These are phyloP conservation scores for Anhinga rufa DNA, from an alignment of 2,113 vertebrate species.

Conservation along the genomic window DNA sequence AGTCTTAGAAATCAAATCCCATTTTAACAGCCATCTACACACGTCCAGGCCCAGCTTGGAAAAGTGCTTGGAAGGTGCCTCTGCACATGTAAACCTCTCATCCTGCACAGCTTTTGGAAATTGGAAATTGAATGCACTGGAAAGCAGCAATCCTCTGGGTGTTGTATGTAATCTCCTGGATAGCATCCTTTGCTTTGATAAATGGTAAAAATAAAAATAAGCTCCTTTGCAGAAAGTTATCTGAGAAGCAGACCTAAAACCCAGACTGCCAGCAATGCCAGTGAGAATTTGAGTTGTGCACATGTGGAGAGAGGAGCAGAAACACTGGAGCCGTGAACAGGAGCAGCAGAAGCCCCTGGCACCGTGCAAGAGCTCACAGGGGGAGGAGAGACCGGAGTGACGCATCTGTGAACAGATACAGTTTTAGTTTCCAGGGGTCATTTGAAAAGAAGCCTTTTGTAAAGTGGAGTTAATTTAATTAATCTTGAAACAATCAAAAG, in stretches of 20 bases:
- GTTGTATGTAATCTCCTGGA: background rate
- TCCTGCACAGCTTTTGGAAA: background rate
- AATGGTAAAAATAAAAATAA: background rate
- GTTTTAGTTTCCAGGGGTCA: background rate
- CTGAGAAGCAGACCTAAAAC: background rate
- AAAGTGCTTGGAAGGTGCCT: background rate
- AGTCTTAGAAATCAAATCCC: background rate
- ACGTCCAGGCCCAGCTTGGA: background rate
- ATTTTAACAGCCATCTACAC: background rate
- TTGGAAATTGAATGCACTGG: background rate
- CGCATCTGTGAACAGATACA: background rate
- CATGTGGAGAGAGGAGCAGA: background rate
- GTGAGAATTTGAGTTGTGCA: background rate
- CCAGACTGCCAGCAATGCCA: rapidly evolving
- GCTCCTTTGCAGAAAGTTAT: background rate
- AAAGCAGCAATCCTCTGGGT: background rate
- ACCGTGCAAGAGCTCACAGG: background rate
- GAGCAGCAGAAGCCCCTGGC: background rate
- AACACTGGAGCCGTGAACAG: background rate
- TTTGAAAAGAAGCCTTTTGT: background rate
- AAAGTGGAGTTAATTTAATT: background rate
- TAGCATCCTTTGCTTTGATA: background rate
- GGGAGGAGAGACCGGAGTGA: background rate
- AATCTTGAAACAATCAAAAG: background rate
- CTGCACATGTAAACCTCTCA: background rate